Evolutionary conservation across 1,140 invertebrate genomes (phyloP), one percentile per base, ranked within the genome.

Genomic region (Coptotermes formosanus): DNA sequence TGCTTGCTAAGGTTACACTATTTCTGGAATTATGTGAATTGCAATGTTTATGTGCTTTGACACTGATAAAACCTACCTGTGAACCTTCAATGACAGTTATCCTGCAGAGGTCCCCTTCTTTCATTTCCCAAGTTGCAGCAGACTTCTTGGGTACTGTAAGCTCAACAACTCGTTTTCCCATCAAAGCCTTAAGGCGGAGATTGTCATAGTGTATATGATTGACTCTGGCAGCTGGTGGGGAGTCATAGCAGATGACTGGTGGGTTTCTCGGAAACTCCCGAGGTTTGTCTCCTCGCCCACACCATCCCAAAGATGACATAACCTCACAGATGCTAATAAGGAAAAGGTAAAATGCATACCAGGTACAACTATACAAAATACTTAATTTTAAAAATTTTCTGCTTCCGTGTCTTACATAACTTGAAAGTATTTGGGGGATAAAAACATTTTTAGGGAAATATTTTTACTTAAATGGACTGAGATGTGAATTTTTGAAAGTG

Each of bases 241-340:
- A 89, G 82, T 91, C 89, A 85, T 91, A 91, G 86, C 91, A 91
- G 25, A 91, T 88, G 0, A 90, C 88, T 11, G 90, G 89, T 38
- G 86, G 52, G 19, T 44, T 32, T 83, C 86, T 86, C n/a, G 83
- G 75, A 82, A 88, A 88, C 55, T 21, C 44, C 48, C 87, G 44
- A 16, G 87, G 86, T 25, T 75, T 75, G 75, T 88, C 86, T 2
- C 86, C 83, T 82, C 59, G 59, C 30, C 86, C 86, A 81, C 87
- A 88, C 86, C 86, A 85, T 43, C 86, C 84, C 19, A 21, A 83
- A 84, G 48, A 55, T 55, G 52, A 55, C 52, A 55, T 55, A 16
- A 12, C 19, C 19, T 21, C 21, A 55, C 52, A 55, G 14, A 21
- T 55, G 19, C 19, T 55, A 48, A 48, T 16, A 48, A 11, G 48